Percentiles rank a stretch among this genome's conserved stretches.
Conservation (phyloP, 2,888 invertebrate genomes). For the Diaprepes abbreviatus region DNA sequence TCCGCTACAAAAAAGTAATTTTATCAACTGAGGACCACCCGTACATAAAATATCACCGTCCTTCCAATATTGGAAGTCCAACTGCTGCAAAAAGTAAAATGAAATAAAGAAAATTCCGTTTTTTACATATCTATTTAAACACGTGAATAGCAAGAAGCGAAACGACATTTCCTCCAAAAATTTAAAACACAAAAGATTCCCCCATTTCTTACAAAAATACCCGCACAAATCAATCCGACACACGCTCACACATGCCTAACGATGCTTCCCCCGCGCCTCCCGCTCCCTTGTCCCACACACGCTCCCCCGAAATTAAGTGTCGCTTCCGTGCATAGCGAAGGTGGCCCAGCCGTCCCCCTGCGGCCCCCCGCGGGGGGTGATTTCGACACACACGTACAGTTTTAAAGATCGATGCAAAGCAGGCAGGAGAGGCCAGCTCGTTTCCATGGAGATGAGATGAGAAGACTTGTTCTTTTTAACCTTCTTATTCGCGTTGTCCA, state of each 20-base stretch:
- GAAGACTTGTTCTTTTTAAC: constrained; percentile 69
- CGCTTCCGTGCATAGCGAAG: constrained; percentile 51
- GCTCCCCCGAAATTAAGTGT: constrained; percentile 49
- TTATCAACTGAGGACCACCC: too few relatives aligned
- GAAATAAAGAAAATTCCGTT: too few relatives aligned
- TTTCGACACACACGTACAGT: constrained; percentile 63
- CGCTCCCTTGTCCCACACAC: constrained; percentile 3
- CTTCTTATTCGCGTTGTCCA: constrained; percentile 66
- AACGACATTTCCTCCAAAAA: constrained; percentile 25
- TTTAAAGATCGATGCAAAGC: constrained; percentile 70
- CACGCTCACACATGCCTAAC: constrained; percentile 51
- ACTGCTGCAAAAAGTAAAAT: not conserved
- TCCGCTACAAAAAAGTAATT: too few relatives aligned
- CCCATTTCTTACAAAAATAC: constrained; percentile 48
- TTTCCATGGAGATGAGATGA: constrained; percentile 70
- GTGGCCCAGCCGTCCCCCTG: constrained; percentile 44
- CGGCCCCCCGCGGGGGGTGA: constrained; percentile 52
- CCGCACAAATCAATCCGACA: constrained; percentile 50
- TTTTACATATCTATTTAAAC: too few relatives aligned
- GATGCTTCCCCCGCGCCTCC: constrained; percentile 32
- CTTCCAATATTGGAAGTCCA: too few relatives aligned
- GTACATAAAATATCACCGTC: too few relatives aligned
- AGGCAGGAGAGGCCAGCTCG: constrained; percentile 67
- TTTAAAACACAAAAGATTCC: constrained; percentile 41
- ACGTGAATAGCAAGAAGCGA: not conserved